phyloP scores from a whole-genome alignment of 2,113 vertebrate genomes.

The Eulacestoma nigropectus region DNA sequence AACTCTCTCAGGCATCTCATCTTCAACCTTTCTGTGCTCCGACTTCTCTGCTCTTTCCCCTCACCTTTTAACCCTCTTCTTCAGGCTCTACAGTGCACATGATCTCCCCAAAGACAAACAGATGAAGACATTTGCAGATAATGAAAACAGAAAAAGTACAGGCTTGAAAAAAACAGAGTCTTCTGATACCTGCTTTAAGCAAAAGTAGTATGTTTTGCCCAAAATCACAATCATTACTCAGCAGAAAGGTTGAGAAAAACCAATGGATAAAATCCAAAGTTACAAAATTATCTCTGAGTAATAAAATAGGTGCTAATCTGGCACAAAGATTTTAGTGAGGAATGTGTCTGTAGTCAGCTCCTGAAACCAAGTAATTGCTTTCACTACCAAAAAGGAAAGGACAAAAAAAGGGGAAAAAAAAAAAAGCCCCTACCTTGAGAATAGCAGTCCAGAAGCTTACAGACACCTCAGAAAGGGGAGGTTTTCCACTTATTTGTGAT shows the following conservation, averaged over 20 bases:
- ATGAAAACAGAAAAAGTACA: not conserved
- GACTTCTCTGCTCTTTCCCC: not conserved
- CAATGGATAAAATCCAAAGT: not conserved
- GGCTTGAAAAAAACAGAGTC: not conserved
- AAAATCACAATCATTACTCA: not conserved
- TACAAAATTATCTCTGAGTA: not conserved
- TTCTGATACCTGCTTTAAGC: not conserved
- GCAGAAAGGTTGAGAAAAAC: not conserved
- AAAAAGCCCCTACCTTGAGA: not conserved
- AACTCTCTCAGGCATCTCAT: not conserved
- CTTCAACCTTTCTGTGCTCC: not conserved
- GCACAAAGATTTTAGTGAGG: not conserved
- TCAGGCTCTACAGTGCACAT: not conserved
- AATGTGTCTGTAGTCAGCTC: not conserved
- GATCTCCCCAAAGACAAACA: not conserved
- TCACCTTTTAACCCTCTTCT: not conserved
- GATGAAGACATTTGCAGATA: not conserved
- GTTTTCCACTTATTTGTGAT: not conserved
- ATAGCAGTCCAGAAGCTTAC: not conserved
- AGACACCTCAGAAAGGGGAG: not conserved
- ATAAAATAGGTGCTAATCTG: not conserved
- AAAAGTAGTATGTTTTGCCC: not conserved
- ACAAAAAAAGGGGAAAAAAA: rapidly evolving
- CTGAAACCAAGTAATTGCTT: not conserved
- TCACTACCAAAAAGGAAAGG: not conserved